These are phyloP conservation scores for Eubasilissa splendida DNA, from an alignment of 2,888 invertebrate species.

Conservation along the genomic window DNA sequence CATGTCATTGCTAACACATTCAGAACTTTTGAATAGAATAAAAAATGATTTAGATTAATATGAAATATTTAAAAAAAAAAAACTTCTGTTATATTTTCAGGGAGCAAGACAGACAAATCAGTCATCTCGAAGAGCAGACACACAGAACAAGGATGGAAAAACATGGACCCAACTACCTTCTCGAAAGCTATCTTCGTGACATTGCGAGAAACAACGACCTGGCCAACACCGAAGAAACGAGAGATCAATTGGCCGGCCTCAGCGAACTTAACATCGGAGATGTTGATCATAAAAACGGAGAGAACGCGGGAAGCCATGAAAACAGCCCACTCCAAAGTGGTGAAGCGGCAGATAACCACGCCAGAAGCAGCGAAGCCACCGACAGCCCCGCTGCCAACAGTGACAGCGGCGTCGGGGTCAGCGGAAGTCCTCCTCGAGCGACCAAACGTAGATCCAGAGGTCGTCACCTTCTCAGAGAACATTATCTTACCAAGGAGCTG, in stretches of 20 bases:
- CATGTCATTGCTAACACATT: too few species aligned
- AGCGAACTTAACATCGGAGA: slow-evolving; percentile 59
- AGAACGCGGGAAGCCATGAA: slow-evolving; percentile 40
- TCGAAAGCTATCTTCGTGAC: slow-evolving; percentile 80
- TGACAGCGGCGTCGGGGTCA: slow-evolving; percentile 80
- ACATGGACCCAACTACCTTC: slow-evolving; percentile 84
- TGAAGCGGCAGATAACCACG: slow-evolving; percentile 55
- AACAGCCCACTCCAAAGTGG: slow-evolving; percentile 29
- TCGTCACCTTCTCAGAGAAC: slow-evolving; percentile 71
- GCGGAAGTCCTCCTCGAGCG: slow-evolving; percentile 74
- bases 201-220: slow-evolving; percentile 53
- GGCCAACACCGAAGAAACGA: slow-evolving; percentile 63
- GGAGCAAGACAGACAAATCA: slow-evolving; percentile 85
- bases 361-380: slow-evolving; percentile 54
- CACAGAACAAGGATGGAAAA: slow-evolving; percentile 82
- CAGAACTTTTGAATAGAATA: too few species aligned
- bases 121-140: slow-evolving; percentile 83
- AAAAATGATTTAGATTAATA: too few species aligned
- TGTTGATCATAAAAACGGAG: slow-evolving; percentile 49
- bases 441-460: slow-evolving; percentile 73
- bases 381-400: slow-evolving; percentile 77
- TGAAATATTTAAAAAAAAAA: too few species aligned
- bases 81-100: slow-evolving; percentile 63
- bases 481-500: slow-evolving; percentile 72
- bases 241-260: slow-evolving; percentile 64